Base-by-base conservation (phyloP, 2,888 invertebrate genomes). In the Hyposoter dolosus region DNA sequence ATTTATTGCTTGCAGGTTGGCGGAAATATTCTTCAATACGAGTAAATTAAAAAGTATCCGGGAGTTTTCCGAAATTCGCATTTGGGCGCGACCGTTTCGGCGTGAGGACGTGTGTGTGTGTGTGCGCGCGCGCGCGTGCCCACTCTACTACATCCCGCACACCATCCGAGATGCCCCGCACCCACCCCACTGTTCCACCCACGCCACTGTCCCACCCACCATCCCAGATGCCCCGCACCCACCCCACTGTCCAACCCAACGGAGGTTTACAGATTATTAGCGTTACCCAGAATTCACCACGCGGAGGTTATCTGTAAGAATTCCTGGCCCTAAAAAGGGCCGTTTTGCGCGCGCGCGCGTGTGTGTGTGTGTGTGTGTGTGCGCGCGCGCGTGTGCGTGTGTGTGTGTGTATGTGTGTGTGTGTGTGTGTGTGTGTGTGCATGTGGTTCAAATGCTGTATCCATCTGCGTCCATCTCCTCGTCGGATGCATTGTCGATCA, bases 401-500 rank as follows among this genome's bases (percentile, higher is more conserved):
- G 32, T 4, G 32, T 4, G 32, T 4, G 32, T 32, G 28, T 12
- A 12, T 19, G 32, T 65, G 65, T 35, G 35, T 72, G 53, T 35
- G 53, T 72, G 32, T 23, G 5, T 69, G 45, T 69, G 28, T 45
- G 60, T 23, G 43, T 28, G 23, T 45, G 45, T 17, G 56, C 28
- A 40, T 9, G 53, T 12, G 35, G 3, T 19, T 43, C 43, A 17
- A 32, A 43, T n/a, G 17, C 10, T 47, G 69, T 47, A 4, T 5
- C 6, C 50, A 7, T 35, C 43, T 40, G 17, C 19, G 19, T 66
- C 65, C 15, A n/a, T 53, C 32, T 66, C 56, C 15, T 79, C 45
- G 32, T 50, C 50, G 15, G 65, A 32, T 32, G 65, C 65, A 35
- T 63, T 47, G 35, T 65, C 65, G 19, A 76, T 76, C 19, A 65